These are phyloP conservation scores for Acrobasis suavella DNA, from an alignment of 2,888 invertebrate species.

Conservation along the genomic window DNA sequence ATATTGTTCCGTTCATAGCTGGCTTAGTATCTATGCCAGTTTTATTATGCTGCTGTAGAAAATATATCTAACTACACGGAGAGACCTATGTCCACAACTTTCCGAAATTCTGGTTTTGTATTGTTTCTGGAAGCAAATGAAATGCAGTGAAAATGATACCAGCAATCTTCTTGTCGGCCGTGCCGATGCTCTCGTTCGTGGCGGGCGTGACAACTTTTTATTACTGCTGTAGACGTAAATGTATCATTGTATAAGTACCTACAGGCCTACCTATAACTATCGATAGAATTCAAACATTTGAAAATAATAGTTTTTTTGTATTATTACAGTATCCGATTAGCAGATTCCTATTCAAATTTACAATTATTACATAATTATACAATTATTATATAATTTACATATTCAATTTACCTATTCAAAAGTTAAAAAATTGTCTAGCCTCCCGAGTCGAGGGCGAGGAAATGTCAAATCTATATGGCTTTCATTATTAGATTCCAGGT, in stretches of 20 bases:
- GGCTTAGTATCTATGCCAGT: conserved; percentile 44
- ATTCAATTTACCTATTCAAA: no score
- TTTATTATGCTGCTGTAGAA: conserved; percentile 36
- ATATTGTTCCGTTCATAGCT: conserved; percentile 53
- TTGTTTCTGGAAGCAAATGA: not conserved
- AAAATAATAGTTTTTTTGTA: no score
- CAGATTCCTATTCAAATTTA: no score
- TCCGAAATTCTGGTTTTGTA: not conserved
- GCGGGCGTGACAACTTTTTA: conserved; percentile 10
- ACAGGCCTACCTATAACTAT: not conserved
- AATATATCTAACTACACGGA: conserved; percentile 24
- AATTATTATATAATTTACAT: no score
- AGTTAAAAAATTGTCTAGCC: no score
- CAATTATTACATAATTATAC: no score
- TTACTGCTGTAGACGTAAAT: conserved; percentile 14
- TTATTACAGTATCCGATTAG: no score
- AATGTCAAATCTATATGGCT: no score
- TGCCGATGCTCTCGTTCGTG: not conserved
- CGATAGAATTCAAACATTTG: no score
- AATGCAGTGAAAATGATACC: not conserved
- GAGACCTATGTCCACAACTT: not conserved
- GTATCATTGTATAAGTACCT: not conserved
- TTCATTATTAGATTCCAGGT: no score
- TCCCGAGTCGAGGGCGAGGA: no score
- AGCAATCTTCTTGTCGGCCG: not conserved